phyloP scores from a whole-genome alignment of 2,888 invertebrate species.

The Neoascia interrupta region DNA sequence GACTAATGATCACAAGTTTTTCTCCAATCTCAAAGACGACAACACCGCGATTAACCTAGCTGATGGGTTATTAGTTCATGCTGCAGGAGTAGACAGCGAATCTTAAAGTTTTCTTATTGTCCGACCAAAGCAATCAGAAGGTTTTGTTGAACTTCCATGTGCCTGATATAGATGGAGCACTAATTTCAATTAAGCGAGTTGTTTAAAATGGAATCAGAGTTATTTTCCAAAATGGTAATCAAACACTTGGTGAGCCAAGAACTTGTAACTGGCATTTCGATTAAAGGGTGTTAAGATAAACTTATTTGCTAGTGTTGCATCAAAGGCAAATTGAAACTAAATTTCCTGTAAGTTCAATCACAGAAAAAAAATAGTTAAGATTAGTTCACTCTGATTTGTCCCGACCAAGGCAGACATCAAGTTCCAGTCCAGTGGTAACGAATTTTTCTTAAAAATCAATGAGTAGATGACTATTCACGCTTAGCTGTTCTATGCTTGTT shows the following conservation, averaged over 20 bases:
- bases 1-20: too few relatives aligned
- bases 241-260: background rate
- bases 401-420: too few relatives aligned
- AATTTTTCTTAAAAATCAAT: constrained; percentile 7
- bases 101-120: background rate
- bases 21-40: too few relatives aligned
- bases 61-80: background rate
- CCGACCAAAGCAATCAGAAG: background rate
- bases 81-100: background rate
- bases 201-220: too few relatives aligned
- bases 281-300: background rate
- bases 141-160: background rate
- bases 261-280: background rate
- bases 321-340: background rate
- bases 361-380: too few relatives aligned
- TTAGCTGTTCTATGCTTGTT: constrained; percentile 8
- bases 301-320: background rate
- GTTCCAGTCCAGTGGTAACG: too few relatives aligned
- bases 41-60: too few relatives aligned
- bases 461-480: constrained; percentile 6
- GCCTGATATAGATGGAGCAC: background rate
- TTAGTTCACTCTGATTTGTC: too few relatives aligned
- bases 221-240: background rate
- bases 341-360: too few relatives aligned
- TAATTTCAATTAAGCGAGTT: background rate